Conservation (phyloP, 2,888 invertebrate species). For the Folsomia manolachei region DNA sequence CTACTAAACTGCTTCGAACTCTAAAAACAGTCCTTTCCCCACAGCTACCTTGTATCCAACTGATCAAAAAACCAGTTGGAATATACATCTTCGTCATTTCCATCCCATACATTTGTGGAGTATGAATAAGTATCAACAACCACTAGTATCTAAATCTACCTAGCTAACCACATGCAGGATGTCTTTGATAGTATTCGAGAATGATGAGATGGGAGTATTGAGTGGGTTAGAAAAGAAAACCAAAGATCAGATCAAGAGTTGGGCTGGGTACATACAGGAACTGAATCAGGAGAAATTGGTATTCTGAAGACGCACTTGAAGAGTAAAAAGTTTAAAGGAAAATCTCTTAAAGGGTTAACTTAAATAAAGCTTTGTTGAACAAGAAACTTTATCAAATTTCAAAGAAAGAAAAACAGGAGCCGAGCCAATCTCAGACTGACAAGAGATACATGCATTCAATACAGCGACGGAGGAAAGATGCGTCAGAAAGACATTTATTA, state of each 20-base stretch:
- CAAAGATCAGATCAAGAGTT: slow-evolving; percentile 3
- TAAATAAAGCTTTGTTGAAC: background rate
- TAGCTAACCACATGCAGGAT: too few relatives aligned
- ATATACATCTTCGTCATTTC: slow-evolving; percentile 5
- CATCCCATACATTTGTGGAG: background rate
- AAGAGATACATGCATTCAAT: background rate
- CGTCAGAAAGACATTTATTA: background rate
- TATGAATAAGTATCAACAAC: background rate
- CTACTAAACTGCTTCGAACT: too few relatives aligned
- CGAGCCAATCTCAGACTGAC: background rate
- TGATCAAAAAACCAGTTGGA: background rate
- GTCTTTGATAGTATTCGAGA: slow-evolving; percentile 8
- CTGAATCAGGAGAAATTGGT: slow-evolving; percentile 2
- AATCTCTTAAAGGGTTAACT: slow-evolving; percentile 9
- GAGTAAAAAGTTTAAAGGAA: slow-evolving; percentile 7
- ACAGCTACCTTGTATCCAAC: too few relatives aligned
- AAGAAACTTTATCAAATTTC: slow-evolving; percentile 6
- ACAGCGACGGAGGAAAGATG: background rate
- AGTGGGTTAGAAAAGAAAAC: background rate
- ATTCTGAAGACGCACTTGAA: background rate
- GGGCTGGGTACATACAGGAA: too few relatives aligned
- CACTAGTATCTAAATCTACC: background rate
- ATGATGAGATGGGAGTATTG: background rate
- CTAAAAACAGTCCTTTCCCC: too few relatives aligned
- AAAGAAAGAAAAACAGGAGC: slow-evolving; percentile 1